Conservation (phyloP, 37 sponge, comb jelly and placozoan genomes). For the Spongia lamella region DNA sequence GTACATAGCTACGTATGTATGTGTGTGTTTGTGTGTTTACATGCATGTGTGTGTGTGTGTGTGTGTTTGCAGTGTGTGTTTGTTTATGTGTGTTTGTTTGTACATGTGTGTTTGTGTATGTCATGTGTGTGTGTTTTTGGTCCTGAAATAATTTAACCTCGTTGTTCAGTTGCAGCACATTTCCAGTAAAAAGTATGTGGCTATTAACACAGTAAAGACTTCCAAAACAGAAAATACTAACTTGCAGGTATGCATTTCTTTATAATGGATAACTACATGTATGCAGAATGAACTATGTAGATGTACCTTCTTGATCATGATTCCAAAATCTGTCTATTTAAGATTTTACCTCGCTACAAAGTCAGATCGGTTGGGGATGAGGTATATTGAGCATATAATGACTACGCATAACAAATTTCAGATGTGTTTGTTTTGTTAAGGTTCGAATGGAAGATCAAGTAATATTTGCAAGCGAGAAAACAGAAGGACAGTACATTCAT, state of each 20-base stretch:
- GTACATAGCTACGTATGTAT: too few species aligned
- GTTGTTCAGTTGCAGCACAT: slow-evolving; percentile 61
- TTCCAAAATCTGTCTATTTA: slow-evolving; percentile 49
- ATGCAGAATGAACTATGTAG: background rate
- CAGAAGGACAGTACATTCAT: slow-evolving; percentile 78
- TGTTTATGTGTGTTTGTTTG: too few species aligned
- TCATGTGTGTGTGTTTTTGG: too few species aligned
- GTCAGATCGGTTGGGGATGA: slow-evolving; percentile 75
- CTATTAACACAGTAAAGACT: slow-evolving; percentile 41
- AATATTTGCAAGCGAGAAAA: slow-evolving; percentile 72
- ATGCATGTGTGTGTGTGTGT: too few species aligned
- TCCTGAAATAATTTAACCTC: too few species aligned
- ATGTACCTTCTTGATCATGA: slow-evolving; percentile 24
- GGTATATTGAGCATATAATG: slow-evolving; percentile 17
- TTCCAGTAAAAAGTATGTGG: slow-evolving; percentile 52
- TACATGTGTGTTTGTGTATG: too few species aligned
- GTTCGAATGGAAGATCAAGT: slow-evolving; percentile 62
- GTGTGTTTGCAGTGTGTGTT: too few species aligned
- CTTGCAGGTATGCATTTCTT: slow-evolving; percentile 39
- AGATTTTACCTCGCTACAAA: slow-evolving; percentile 78
- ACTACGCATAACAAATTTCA: background rate
- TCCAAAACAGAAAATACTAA: slow-evolving; percentile 68
- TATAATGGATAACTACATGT: background rate
- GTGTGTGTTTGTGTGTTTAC: too few species aligned
- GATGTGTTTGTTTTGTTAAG: slow-evolving; percentile 10